Base-by-base conservation (phyloP, 2,113 vertebrate genomes). In the Saccopteryx bilineata region DNA sequence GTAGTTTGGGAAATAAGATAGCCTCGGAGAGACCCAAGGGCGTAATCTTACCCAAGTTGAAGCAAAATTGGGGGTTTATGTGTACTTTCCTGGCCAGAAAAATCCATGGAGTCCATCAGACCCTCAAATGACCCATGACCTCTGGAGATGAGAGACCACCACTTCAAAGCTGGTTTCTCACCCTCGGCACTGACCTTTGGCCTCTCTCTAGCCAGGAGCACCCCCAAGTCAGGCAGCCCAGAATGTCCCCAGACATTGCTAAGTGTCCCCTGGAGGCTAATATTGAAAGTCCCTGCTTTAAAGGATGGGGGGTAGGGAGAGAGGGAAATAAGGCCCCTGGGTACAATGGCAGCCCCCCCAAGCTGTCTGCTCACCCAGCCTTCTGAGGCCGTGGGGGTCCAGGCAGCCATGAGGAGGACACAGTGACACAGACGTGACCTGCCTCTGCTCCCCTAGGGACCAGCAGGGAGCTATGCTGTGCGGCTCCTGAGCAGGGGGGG, bases 61-160 rank as follows among this genome's bases (percentile, higher is more conserved):
- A 65, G 75, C 39, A 17, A 26, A 24, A 6, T 13, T 6, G 0
- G 13, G 75, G 63, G 26, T 12, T 63, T 10, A 0, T 1, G 10
- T 46, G 46, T 5, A 1, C 68, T 17, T 39, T 46, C 23, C 5
- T 2, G 11, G 87, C 75, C 46, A 31, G 78, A 63, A 26, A 66
- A 15, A 5, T 13, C 75, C 17, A 0, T 12, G 48, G 54, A 7
- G 5, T 5, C 21, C 5, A 9, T 19, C 12, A 8, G 50, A 5
- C 9, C 5, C 9, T 24, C 74, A 4, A 1, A 39, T 0, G 1
- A 9, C 31, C 39, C 0, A 0, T 1, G 46, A 11, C 23, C 7
- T 28, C 10, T 2, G 4, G 0, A 26, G 6, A 7, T 19, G 14
- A 61, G 7, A 60, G 26, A 19, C 17, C 52, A 0, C 3, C 3